Base-by-base conservation (phyloP, 1,140 invertebrate species). In the Cardiocondyla obscurior region DNA sequence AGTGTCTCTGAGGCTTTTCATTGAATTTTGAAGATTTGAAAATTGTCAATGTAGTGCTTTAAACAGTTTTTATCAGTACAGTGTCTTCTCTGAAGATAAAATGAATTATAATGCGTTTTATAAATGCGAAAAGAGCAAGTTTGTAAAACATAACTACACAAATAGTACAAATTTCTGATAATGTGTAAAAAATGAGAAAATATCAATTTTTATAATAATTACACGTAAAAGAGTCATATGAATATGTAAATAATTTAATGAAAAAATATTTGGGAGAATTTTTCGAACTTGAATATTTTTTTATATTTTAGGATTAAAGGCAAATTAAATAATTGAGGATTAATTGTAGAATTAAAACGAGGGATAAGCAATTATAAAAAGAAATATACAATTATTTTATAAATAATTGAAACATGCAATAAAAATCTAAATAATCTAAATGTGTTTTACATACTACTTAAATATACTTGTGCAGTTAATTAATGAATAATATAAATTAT, bases 1-100 rank as follows among this genome's bases (percentile, higher is more conserved):
- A 86, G 85, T 90, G 84, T 88, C 83, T 86, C 72, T 79, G 44
- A 16, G 25, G 39, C 46, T 67, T 39, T 79, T 28, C 12, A 62
- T 57, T 12, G 42, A 49, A 65, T 64, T 81, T 57, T 19, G 42
- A 36, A 8, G 60, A 82, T 60, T 81, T 76, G 8, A 33, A 82
- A 74, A 82, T 60, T 7, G 16, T 49, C 42, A 53, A 82, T 77
- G 44, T 62, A 76, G 70, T 76, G 69, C 16, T 62, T 5, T 12
- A 51, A 53, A 58, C 22, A 73, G n/a, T 79, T 69, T 16, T 42
- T 2, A 30, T 67, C 16, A 28, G 1, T 51, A 25, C 36, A 79
- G 46, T 79, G 46, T 53, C n/a, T 67, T 28, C 12, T 42, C 7
- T 14, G 33, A 79, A 14, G 22, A 25, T 39, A 30, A 25, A 69